Percentiles rank a stretch among this genome's conserved stretches.
Conservation (phyloP, 1,140 invertebrate species). For the Drosophila guanche region DNA sequence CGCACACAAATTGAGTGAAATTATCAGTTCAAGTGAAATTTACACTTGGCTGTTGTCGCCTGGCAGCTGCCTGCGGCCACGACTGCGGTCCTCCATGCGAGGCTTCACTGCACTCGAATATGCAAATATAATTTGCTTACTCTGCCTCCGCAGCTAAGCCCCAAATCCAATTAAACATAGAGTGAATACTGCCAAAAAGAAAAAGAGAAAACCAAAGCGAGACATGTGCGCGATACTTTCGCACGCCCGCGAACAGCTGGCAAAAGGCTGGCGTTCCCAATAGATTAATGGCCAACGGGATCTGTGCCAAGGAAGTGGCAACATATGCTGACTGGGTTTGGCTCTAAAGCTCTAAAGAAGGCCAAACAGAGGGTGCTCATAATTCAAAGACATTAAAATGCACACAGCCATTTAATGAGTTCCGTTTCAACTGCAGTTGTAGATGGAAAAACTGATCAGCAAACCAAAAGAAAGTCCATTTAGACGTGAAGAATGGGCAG, state of each 20-base stretch:
- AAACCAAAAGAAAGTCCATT: no score
- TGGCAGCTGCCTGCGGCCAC: conserved; percentile 14
- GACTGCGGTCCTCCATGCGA: neutral
- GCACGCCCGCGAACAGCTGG: conserved; percentile 39
- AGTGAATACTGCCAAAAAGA: conserved; percentile 14
- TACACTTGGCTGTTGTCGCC: conserved; percentile 73
- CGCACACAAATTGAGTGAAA: conserved; percentile 81
- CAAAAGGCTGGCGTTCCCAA: conserved; percentile 23
- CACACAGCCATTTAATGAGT: conserved; percentile 4
- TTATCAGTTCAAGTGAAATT: conserved; percentile 82
- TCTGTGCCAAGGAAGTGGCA: conserved; percentile 28
- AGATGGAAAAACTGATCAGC: no score
- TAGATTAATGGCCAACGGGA: conserved; percentile 40
- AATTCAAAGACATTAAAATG: conserved; percentile 4
- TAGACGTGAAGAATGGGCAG: no score
- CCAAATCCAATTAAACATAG: conserved; percentile 69
- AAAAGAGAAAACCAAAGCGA: conserved; percentile 21
- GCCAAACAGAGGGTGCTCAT: conserved; percentile 12
- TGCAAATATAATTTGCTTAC: conserved; percentile 20
- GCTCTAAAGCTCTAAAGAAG: conserved; percentile 3
- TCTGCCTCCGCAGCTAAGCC: conserved; percentile 27
- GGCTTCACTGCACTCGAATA: conserved; percentile 6
- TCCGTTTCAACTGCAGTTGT: no score
- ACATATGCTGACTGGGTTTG: conserved; percentile 28
- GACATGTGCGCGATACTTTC: conserved; percentile 58